phyloP scores from a whole-genome alignment of 2,888 invertebrate genomes.

The Nomada ferruginata region DNA sequence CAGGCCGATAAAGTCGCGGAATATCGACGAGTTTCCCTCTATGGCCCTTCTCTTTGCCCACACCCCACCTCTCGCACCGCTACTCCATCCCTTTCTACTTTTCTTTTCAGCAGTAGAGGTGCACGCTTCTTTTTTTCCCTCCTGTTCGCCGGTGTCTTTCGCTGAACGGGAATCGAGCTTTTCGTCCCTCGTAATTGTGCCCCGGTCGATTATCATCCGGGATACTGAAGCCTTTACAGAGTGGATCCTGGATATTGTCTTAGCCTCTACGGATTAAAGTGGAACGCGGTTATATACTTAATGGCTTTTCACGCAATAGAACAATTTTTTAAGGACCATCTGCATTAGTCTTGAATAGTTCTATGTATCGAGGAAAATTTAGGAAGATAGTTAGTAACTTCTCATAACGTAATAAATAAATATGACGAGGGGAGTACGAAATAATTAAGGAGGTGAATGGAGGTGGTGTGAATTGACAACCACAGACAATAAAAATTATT shows the following conservation, averaged over 20 bases:
- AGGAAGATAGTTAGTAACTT: too few relatives aligned
- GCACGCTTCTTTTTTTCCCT: constrained; percentile 11
- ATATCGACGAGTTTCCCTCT: constrained; percentile 74
- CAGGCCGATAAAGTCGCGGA: constrained; percentile 74
- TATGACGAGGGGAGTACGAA: too few relatives aligned
- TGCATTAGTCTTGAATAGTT: too few relatives aligned
- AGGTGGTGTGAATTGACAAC: too few relatives aligned
- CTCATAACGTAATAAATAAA: too few relatives aligned
- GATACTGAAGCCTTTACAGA: not conserved
- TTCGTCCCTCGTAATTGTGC: constrained; percentile 48
- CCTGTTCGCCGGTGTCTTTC: constrained; percentile 51
- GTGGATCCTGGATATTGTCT: not conserved
- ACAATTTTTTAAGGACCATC: too few relatives aligned
- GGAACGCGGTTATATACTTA: too few relatives aligned
- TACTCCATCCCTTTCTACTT: constrained; percentile 9
- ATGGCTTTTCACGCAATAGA: too few relatives aligned
- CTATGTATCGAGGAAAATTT: too few relatives aligned
- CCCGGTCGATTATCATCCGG: constrained; percentile 43
- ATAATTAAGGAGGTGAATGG: too few relatives aligned
- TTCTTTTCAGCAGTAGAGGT: constrained; percentile 1
- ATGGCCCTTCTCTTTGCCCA: constrained; percentile 41
- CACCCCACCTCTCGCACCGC: not conserved
- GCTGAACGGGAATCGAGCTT: constrained; percentile 57
- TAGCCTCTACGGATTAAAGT: not conserved
- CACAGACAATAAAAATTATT: too few relatives aligned